phyloP scores from a whole-genome alignment of 2,113 vertebrate genomes.

The Phaetusa simplex region DNA sequence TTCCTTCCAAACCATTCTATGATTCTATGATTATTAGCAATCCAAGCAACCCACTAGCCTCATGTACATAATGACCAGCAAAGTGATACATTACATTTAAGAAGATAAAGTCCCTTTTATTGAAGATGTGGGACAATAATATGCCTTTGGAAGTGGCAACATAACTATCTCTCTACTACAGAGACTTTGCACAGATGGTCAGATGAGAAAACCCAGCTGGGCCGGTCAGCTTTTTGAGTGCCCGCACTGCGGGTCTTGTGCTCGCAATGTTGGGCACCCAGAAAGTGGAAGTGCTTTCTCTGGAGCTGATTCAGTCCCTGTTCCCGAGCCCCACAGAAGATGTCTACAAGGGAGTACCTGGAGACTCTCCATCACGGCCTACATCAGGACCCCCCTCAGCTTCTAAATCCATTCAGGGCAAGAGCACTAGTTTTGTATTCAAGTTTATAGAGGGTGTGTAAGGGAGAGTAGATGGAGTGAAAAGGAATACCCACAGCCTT shows the following conservation, averaged over 20 bases:
- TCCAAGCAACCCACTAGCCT: neutral
- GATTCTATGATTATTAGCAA: neutral
- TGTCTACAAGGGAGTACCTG: neutral
- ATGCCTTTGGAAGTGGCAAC: neutral
- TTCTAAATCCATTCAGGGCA: neutral
- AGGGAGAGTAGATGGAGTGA: neutral
- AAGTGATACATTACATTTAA: neutral
- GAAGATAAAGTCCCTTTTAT: neutral
- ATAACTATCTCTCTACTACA: neutral
- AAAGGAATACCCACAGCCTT: neutral
- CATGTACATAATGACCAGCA: neutral
- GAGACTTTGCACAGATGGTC: neutral
- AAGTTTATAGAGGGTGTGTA: neutral
- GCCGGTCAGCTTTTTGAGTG: neutral
- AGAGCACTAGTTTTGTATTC: neutral
- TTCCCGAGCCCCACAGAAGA: neutral
- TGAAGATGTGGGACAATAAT: neutral
- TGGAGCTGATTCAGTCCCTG: neutral
- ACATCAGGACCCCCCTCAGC: neutral
- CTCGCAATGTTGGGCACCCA: neutral
- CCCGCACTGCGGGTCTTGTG: neutral
- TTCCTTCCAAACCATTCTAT: too few relatives aligned
- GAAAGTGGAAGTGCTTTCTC: neutral
- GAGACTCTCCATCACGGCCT: neutral
- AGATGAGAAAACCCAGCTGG: neutral